These are phyloP conservation scores for Agrenia bidenticulata DNA, from an alignment of 2,888 invertebrate species.

Conservation along the genomic window DNA sequence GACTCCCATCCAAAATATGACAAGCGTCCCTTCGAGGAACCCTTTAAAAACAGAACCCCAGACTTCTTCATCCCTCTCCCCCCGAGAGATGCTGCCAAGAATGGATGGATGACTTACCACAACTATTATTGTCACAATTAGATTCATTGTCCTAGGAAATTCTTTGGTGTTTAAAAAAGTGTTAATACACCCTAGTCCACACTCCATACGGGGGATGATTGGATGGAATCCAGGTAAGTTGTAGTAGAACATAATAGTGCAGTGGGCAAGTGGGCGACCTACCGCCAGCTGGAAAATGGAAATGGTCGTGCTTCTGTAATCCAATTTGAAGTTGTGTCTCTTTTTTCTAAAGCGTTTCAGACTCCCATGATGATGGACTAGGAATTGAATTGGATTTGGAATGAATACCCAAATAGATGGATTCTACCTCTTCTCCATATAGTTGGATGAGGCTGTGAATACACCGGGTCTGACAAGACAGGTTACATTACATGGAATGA, in stretches of 20 bases:
- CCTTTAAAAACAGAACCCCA: too few relatives aligned
- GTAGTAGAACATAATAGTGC: not conserved
- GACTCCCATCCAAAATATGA: too few relatives aligned
- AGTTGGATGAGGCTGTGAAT: not conserved
- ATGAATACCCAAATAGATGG: constrained; percentile 1
- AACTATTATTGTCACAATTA: too few relatives aligned
- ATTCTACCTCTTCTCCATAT: not conserved
- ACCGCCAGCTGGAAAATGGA: constrained; percentile 27
- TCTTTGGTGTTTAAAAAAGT: too few relatives aligned
- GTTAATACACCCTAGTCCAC: too few relatives aligned
- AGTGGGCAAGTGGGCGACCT: constrained; percentile 21
- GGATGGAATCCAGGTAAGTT: not conserved
- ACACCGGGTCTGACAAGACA: not conserved
- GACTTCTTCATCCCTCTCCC: too few relatives aligned
- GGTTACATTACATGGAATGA: constrained; percentile 12
- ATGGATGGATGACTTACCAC: too few relatives aligned
- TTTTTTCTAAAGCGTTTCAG: not conserved
- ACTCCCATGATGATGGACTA: constrained; percentile 1
- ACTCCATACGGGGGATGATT: too few relatives aligned
- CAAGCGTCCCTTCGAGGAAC: too few relatives aligned
- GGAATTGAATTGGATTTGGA: constrained; percentile 10
- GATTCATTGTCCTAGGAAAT: too few relatives aligned
- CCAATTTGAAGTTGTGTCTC: constrained; percentile 24
- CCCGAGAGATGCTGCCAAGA: too few relatives aligned
- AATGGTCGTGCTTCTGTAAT: constrained; percentile 33